Conservation (phyloP, 2,888 invertebrate species). For the Andrena camellia region DNA sequence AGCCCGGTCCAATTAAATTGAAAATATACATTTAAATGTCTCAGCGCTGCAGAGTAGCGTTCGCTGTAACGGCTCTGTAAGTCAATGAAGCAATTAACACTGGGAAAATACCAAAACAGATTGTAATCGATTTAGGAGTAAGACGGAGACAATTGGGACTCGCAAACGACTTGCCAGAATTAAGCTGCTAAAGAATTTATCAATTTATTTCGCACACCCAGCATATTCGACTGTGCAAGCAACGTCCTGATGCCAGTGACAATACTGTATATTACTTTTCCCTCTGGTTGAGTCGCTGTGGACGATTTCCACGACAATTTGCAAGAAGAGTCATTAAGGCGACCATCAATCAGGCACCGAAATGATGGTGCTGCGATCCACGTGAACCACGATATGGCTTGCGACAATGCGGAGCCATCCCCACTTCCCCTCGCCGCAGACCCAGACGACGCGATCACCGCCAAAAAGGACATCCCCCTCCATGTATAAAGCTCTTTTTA, state of each 20-base stretch:
- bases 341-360: constrained; percentile 65
- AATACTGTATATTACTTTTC: constrained; percentile 57
- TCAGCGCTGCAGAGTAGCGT: too few relatives aligned
- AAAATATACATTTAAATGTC: too few relatives aligned
- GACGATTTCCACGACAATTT: constrained; percentile 62
- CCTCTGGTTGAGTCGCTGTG: constrained; percentile 27
- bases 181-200: neutral
- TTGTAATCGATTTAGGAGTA: too few relatives aligned
- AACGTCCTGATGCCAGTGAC: constrained; percentile 45
- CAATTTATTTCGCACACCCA: constrained; percentile 28
- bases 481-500: neutral
- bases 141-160: too few relatives aligned
- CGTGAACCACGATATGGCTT: constrained; percentile 48
- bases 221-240: constrained; percentile 21
- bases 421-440: constrained; percentile 12
- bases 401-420: constrained; percentile 54
- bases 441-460: constrained; percentile 19
- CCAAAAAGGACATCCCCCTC: neutral
- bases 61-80: too few relatives aligned
- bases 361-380: constrained; percentile 54
- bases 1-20: too few relatives aligned
- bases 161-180: too few relatives aligned
- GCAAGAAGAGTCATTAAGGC: constrained; percentile 67
- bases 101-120: too few relatives aligned
- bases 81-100: too few relatives aligned